These are phyloP conservation scores for Cydia pomonella DNA, from an alignment of 1,140 invertebrate species.

Conservation along the genomic window DNA sequence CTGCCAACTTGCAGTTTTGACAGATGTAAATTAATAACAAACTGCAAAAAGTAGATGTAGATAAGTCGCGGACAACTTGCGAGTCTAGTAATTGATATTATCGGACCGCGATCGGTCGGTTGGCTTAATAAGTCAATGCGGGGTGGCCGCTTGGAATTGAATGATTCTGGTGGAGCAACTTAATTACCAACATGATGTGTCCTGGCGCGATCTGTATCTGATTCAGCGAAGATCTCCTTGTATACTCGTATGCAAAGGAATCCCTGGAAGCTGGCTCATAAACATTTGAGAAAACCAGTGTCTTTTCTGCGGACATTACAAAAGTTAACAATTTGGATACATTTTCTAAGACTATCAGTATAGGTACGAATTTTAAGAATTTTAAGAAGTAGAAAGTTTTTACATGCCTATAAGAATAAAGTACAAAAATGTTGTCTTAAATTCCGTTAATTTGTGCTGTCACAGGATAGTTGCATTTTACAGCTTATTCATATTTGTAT, in stretches of 20 bases:
- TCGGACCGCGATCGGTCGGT: constrained; percentile 5
- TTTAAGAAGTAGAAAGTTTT: too few species aligned
- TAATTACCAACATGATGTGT: constrained; percentile 19
- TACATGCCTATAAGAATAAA: too few species aligned
- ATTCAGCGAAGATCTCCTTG: background rate
- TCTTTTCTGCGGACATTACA: too few species aligned
- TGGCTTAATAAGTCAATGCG: constrained; percentile 26
- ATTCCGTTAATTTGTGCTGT: too few species aligned
- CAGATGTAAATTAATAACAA: constrained; percentile 33
- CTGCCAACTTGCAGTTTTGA: constrained; percentile 1
- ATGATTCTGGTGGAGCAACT: constrained; percentile 11
- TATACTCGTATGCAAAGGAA: background rate
- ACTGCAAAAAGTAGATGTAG: constrained; percentile 26
- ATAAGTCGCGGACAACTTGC: constrained; percentile 19
- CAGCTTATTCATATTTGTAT: too few species aligned
- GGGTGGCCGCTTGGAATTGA: background rate
- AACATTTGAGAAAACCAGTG: too few species aligned
- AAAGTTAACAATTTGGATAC: too few species aligned
- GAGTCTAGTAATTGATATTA: constrained; percentile 28
- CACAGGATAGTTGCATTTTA: too few species aligned
- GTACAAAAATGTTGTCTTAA: too few species aligned
- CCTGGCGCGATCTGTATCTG: constrained; percentile 18
- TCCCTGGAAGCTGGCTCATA: background rate
- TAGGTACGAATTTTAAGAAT: too few species aligned
- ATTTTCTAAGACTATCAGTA: too few species aligned